A percentile compares a stretch with the other conserved stretches of the same genome.
Conservation (phyloP, 1,140 invertebrate genomes). For the Melanaphis sacchari region DNA sequence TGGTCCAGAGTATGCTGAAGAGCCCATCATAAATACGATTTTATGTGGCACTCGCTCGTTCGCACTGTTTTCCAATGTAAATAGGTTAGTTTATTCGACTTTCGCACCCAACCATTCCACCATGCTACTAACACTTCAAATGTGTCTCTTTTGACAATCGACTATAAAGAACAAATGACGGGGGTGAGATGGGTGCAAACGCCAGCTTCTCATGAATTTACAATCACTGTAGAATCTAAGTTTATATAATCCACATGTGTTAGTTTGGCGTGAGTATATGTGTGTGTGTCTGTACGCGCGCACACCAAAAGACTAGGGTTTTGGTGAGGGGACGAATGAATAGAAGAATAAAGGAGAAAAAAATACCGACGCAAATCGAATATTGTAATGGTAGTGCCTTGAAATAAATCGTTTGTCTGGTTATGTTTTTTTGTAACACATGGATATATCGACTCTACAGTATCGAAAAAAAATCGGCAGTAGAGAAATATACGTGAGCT, state of each 20-base stretch:
- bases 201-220: background rate
- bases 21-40: conserved; percentile 11
- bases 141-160: conserved; percentile 28
- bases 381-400: conserved; percentile 49
- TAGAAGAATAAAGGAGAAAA: background rate
- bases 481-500: background rate
- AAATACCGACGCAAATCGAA: conserved; percentile 46
- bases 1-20: background rate
- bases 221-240: background rate
- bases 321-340: background rate
- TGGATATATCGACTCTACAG: background rate
- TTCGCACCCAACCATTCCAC: background rate
- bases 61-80: conserved; percentile 39
- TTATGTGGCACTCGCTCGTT: background rate
- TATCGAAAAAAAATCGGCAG: background rate
- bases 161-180: background rate
- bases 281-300: background rate
- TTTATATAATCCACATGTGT: background rate
- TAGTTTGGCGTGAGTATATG: too few relatives aligned
- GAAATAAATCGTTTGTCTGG: conserved; percentile 55
- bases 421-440: conserved; percentile 26
- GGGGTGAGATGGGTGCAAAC: background rate
- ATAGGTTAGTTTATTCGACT: conserved; percentile 2
- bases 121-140: background rate
- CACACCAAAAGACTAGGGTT: background rate